Evolutionary conservation across 2,888 invertebrate genomes (phyloP), one percentile per base, ranked within the genome.

Genomic region (Thelaira solivaga): DNA sequence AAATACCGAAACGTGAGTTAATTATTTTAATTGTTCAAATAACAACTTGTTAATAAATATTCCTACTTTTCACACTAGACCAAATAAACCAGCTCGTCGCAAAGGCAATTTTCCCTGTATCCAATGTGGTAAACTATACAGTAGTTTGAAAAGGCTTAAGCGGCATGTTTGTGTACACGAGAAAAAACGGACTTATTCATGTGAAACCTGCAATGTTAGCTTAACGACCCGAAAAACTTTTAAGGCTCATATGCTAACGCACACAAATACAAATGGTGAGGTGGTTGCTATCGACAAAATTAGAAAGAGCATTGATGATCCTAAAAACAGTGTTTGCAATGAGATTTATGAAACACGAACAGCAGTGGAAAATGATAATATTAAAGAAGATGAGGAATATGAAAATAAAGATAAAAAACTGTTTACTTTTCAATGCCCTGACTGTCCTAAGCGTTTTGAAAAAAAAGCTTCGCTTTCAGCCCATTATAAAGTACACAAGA

Each of bases 101-200:
- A 80, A 64, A 20, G 77, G 73, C 2, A 67, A 53, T 13, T 76
- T 77, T 59, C 69, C 73, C 29, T 92, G 92, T 82, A 84, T 84
- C 11, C 84, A 89, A 55, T 92, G 91, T 82, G 85, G 87, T 13
- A 91, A 91, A 85, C 82, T 82, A 5, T 92, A 90, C 81, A 87
- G 85, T 26, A 89, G 89, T 67, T 85, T 89, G 36, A 91, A 90
- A 71, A 89, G 90, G 51, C 88, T 91, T 4, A 77, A 62, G 29
- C 83, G 83, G 4, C 86, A 86, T 43, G 65, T 80, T 26, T 83
- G 80, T 39, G 81, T 84, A 4, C 86, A 85, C 41, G 43, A 80
- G 2, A 82, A 83, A 29, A 80, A 82, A 0, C 83, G 84, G 26
- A 83, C 85, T 4, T 85, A 81, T 76, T 83, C 84, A 69, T 88